Base-by-base conservation (phyloP, 2,797 vertebrate species). In the Delichon dasypus region DNA sequence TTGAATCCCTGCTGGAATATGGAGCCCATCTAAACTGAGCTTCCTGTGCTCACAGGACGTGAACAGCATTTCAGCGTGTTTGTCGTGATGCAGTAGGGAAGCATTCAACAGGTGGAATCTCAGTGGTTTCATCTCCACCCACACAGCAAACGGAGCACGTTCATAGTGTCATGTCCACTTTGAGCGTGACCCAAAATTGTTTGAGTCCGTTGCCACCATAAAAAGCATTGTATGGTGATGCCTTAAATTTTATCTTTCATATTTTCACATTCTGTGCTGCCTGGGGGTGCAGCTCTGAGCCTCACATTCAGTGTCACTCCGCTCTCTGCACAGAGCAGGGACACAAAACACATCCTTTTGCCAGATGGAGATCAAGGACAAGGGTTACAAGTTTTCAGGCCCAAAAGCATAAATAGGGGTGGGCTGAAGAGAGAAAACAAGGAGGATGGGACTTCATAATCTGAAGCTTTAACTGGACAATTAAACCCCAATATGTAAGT, bases 141-240 rank as follows among this genome's bases (percentile, higher is more conserved):
- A 36, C 32, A 10, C 53, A 79, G 54, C 1, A 4, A 38, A 20
- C 13, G 27, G 15, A 44, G 6, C 29, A 0, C 0, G 1, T 51
- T 68, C 34, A 2, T 6, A 4, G 54, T 4, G 53, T 27, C 25
- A 3, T 40, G 48, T 20, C 7, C 27, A 16, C 16, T 11, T 51
- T 7, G 19, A 27, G 9, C 7, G 13, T 26, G 51, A 8, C 26
- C 66, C 3, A 0, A 7, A 20, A 7, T 11, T 71, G 0, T 22
- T 18, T n/a, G 42, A 16, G 9, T 85, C n/a, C 47, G 34, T 55
- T 77, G 12, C 14, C 42, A 48, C 30, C 34, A 20, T 13, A 12
- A 4, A 7, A 29, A 48, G 2, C 19, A 5, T 5, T 2, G 0
- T 1, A 3, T n/a, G 23, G 21, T 38, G 36, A 58, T 36, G 57